These are phyloP conservation scores for Homarus americanus DNA, from an alignment of 1,140 invertebrate species.

Conservation along the genomic window DNA sequence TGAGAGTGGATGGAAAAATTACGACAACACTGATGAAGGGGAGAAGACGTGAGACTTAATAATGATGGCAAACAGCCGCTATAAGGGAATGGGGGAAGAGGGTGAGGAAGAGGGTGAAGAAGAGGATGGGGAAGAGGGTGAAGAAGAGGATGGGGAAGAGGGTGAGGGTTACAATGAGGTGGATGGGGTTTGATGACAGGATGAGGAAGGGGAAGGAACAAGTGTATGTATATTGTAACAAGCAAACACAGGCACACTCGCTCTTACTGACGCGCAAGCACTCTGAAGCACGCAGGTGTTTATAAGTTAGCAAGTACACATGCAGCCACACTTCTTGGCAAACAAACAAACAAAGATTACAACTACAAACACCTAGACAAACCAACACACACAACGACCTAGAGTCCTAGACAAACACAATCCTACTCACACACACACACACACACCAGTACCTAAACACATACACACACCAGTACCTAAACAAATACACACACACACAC, in stretches of 20 bases:
- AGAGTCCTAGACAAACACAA: background rate
- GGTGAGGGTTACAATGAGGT: too few species aligned
- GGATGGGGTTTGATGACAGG: too few species aligned
- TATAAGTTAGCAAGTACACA: background rate
- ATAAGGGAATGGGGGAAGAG: too few species aligned
- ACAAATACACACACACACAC: slow-evolving; percentile 16
- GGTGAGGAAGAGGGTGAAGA: too few species aligned
- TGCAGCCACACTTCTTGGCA: background rate
- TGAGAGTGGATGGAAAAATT: background rate
- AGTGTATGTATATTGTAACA: too few species aligned
- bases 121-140: too few species aligned
- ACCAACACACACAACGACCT: slow-evolving; percentile 11
- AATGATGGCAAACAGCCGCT: too few species aligned
- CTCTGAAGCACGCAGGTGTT: background rate
- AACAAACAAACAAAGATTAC: background rate
- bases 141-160: too few species aligned
- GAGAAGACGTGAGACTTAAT: background rate
- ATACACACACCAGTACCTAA: slow-evolving; percentile 10
- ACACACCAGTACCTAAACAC: slow-evolving; percentile 16
- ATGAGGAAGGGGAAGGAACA: too few species aligned
- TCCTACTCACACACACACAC: slow-evolving; percentile 27
- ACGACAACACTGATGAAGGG: background rate
- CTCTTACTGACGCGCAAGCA: background rate
- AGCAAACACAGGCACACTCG: too few species aligned
- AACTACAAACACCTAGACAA: background rate